phyloP scores from a whole-genome alignment of 2,888 invertebrate species.

The Plebejus melissa region DNA sequence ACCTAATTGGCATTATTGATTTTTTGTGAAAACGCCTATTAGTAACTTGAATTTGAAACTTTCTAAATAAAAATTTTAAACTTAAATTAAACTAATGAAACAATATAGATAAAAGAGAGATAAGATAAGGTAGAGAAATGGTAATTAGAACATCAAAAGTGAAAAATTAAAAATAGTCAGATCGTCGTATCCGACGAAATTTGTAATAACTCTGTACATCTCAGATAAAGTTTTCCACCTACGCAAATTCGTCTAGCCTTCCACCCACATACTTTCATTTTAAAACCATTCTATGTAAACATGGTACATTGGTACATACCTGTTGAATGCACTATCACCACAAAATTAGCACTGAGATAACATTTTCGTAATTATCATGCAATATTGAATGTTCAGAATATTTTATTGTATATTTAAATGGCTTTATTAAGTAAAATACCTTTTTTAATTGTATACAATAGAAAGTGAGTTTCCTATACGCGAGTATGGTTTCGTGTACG shows the following conservation, averaged over 20 bases:
- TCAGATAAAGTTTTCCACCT: slow-evolving; percentile 51
- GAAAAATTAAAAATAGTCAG: neutral
- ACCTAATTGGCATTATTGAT: slow-evolving; percentile 58
- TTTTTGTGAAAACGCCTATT: slow-evolving; percentile 41
- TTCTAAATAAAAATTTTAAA: neutral
- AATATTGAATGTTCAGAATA: neutral
- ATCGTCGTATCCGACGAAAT: neutral
- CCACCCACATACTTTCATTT: slow-evolving; percentile 52
- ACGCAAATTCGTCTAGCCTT: slow-evolving; percentile 63
- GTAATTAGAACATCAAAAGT: neutral
- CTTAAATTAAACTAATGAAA: neutral
- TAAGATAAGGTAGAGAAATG: neutral
- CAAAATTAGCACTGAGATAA: neutral
- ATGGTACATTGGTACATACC: slow-evolving; percentile 48
- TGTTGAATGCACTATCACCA: slow-evolving; percentile 48
- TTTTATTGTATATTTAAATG: slow-evolving; percentile 16
- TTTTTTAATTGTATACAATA: slow-evolving; percentile 30
- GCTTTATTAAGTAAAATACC: slow-evolving; percentile 4
- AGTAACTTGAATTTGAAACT: neutral
- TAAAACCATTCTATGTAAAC: slow-evolving; percentile 15
- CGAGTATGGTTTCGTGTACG: slow-evolving; percentile 6
- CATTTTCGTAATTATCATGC: neutral
- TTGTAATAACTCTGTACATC: slow-evolving; percentile 27
- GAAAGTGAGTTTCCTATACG: slow-evolving; percentile 13
- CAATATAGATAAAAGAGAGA: neutral